Evolutionary conservation across 2,113 vertebrate genomes (phyloP).

Genomic region (Callaeas wilsoni): DNA sequence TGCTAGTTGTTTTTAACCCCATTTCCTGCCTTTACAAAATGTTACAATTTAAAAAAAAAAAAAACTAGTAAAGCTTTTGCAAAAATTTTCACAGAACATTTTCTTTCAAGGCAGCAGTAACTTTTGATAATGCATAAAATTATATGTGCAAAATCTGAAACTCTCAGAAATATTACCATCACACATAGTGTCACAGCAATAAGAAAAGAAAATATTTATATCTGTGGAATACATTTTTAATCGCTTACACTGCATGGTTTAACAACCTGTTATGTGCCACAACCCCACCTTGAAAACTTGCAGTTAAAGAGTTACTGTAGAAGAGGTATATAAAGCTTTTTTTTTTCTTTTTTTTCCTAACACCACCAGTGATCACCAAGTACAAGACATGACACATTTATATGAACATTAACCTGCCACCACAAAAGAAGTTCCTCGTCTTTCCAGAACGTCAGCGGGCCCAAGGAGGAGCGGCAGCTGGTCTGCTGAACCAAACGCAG

Average conservation of each 20-base stretch:
- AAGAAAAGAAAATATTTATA: constrained; percentile 67
- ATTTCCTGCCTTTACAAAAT: constrained; percentile 83
- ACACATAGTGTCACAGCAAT: constrained; percentile 75
- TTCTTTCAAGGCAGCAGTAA: constrained; percentile 84
- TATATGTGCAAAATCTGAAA: constrained; percentile 82
- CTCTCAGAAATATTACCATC: constrained; percentile 72
- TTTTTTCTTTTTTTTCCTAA: constrained; percentile 28
- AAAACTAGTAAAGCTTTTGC: constrained; percentile 82
- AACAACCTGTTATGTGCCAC: constrained; percentile 71
- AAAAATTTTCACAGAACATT: constrained; percentile 81
- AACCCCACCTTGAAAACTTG: constrained; percentile 68
- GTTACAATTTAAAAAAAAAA: constrained; percentile 75
- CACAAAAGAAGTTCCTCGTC: background rate
- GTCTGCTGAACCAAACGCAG: background rate
- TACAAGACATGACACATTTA: constrained; percentile 63
- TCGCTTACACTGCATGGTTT: constrained; percentile 71
- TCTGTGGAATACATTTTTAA: constrained; percentile 69
- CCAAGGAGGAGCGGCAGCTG: constrained; percentile 10
- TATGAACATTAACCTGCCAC: constrained; percentile 55
- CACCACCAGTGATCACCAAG: constrained; percentile 63
- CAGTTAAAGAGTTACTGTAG: constrained; percentile 67
- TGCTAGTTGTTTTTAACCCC: constrained; percentile 70
- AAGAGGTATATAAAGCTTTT: constrained; percentile 84
- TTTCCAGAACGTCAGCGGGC: background rate
- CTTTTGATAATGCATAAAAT: constrained; percentile 85